Evolutionary conservation across 1,140 invertebrate species (phyloP), one percentile per base, ranked within the genome.

Genomic region (Elymnias hypermnestra): DNA sequence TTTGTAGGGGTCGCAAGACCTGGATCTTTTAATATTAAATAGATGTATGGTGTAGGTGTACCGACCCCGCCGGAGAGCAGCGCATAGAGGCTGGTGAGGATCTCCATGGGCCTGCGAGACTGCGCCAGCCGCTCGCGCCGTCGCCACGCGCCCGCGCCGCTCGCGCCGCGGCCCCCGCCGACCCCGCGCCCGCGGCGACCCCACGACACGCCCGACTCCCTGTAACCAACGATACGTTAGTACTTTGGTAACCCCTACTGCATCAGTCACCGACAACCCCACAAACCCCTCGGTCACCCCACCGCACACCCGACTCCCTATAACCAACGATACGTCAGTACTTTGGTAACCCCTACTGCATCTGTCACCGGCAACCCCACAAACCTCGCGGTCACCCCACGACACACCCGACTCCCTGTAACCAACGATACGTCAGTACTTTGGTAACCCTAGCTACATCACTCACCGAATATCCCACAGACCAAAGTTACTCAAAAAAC

Each of bases 31-130:
- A n/a, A n/a, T n/a, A n/a, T n/a, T n/a, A n/a, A n/a, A n/a, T n/a
- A n/a, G n/a, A n/a, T n/a, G n/a, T n/a, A n/a, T n/a, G n/a, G n/a
- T n/a, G n/a, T n/a, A n/a, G n/a, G n/a, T n/a, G n/a, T 31, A 48
- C 59, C 65, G 26, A 85, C 76, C 73, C 74, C 76, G 55, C 78
- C 78, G 41, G 76, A 78, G 13, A 85, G 76, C 63, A 87, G 70
- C 62, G 84, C 82, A 69, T 86, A 87, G 13, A 86, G 73, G 64
- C 83, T 83, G 56, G 83, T 86, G 60, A 87, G 71, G 70, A 87
- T 78, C 72, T 87, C 85, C 85, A 85, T 87, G 74, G 74, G 77
- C 66, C 82, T 83, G 53, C 76, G 67, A 55, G 75, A 63, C 61
- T 72, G 67, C 56, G 56, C 60, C 52, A 57, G 67, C 55, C 71